Evolutionary conservation across 2,113 vertebrate genomes (phyloP), one percentile per base, ranked within the genome.

Genomic region (Gallinago undulata): DNA sequence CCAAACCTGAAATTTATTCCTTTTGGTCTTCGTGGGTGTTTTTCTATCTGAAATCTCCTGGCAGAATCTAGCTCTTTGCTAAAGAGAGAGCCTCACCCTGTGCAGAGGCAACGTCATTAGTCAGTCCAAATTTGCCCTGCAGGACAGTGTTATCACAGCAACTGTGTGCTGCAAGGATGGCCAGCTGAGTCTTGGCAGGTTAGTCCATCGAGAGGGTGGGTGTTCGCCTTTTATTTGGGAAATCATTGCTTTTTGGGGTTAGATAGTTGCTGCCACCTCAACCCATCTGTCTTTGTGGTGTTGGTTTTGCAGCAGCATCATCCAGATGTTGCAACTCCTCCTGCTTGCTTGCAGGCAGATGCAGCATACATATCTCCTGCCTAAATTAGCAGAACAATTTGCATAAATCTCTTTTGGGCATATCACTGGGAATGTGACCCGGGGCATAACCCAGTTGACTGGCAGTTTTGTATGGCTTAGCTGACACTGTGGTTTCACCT

Each of bases 321-420:
- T 48, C 73, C 56, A 86, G 94, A 92, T 16, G 73, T 4, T 66
- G 60, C 83, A 86, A n/a, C 72, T 88, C 67, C 50, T 64, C 60
- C 31, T 43, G 68, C 64, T 67, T 72, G 73, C 85, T 95, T 89
- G 88, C 90, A 84, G 92, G 78, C 91, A 96, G 87, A 93, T 93
- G 85, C 83, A 89, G 93, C 23, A 2, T 14, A 11, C 69, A 68
- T 51, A 68, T 47, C 41, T 95, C 43, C 77, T 91, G 88, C 92
- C 78, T 89, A 17, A 47, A 81, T 78, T 41, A 94, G 79, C 63
- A 70, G 45, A 84, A 47, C 19, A 10, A 50, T 93, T 56, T 91
- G 87, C 77, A 94, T 90, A 84, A 85, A 88, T 78, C 43, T 78
- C 31, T 93, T 93, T 30, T 24, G 84, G 87, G 74, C 25, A 23